phyloP scores from a whole-genome alignment of 2,113 vertebrate genomes.

The Crotalus helleri region DNA sequence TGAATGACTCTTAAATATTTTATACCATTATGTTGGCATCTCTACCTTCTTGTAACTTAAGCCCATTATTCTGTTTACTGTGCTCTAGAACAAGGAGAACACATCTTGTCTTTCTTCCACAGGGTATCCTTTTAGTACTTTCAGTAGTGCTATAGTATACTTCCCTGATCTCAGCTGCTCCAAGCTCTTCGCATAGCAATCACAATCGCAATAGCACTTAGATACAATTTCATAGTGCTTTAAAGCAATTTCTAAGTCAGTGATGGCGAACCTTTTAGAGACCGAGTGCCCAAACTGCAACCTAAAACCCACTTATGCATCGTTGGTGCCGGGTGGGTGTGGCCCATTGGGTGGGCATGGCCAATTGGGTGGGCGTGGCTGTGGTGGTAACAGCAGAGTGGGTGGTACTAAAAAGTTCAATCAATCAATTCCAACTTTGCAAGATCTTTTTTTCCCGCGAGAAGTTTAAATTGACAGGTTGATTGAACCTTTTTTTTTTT shows the following conservation, averaged over 20 bases:
- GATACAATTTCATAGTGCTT: neutral
- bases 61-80: neutral
- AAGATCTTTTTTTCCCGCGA: too few species aligned
- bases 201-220: neutral
- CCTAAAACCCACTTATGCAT: too few species aligned
- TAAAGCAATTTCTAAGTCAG: neutral
- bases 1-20: neutral
- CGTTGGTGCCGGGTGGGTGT: too few species aligned
- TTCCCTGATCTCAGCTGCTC: neutral
- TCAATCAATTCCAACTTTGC: too few species aligned
- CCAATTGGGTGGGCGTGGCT: too few species aligned
- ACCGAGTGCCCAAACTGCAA: too few species aligned
- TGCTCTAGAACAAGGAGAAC: neutral
- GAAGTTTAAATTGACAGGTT: too few species aligned
- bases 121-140: neutral
- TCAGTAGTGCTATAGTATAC: neutral
- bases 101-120: neutral
- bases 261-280: too few species aligned
- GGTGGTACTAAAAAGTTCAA: too few species aligned
- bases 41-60: neutral
- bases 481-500: too few species aligned
- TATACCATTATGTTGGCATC: neutral
- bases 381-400: too few species aligned
- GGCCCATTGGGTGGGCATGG: too few species aligned
- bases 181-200: neutral